Conservation (phyloP, 2,888 invertebrate species). For the Microctonus hyperodae region DNA sequence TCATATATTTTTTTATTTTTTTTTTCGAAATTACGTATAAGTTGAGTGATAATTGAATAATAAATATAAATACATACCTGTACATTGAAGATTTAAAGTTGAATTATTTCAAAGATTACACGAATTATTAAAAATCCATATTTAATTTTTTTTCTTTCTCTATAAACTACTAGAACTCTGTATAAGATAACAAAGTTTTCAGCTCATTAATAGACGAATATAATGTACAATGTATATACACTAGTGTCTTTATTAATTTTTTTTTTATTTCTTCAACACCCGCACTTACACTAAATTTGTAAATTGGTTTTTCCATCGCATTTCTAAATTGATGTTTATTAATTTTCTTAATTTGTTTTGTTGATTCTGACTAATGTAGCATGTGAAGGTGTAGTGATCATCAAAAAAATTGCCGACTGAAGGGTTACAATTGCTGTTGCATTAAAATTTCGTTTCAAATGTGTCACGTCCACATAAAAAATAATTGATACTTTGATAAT, state of each 20-base stretch:
- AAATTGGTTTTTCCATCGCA: conserved; percentile 1
- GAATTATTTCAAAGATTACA: background rate
- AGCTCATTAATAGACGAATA: no score
- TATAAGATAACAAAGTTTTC: no score
- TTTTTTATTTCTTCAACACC: conserved; percentile 9
- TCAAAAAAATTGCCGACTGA: conserved; percentile 58
- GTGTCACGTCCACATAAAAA: conserved; percentile 12
- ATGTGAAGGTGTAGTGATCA: conserved; percentile 56
- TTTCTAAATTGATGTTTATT: conserved; percentile 19
- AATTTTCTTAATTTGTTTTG: conserved; percentile 19
- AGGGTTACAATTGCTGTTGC: conserved; percentile 60
- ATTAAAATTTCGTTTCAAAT: conserved; percentile 40
- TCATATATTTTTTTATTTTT: no score
- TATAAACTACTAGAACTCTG: no score
- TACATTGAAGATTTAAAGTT: background rate
- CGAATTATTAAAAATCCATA: no score
- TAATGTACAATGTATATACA: background rate
- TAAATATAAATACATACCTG: background rate
- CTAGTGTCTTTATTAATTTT: background rate
- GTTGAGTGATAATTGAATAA: background rate
- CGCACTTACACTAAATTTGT: conserved; percentile 14
- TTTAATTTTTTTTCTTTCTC: no score
- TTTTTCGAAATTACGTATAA: background rate
- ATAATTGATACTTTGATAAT: background rate
- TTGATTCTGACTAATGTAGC: conserved; percentile 52